These are phyloP conservation scores for Venusia cambrica DNA, from an alignment of 2,888 invertebrate species.

Conservation along the genomic window DNA sequence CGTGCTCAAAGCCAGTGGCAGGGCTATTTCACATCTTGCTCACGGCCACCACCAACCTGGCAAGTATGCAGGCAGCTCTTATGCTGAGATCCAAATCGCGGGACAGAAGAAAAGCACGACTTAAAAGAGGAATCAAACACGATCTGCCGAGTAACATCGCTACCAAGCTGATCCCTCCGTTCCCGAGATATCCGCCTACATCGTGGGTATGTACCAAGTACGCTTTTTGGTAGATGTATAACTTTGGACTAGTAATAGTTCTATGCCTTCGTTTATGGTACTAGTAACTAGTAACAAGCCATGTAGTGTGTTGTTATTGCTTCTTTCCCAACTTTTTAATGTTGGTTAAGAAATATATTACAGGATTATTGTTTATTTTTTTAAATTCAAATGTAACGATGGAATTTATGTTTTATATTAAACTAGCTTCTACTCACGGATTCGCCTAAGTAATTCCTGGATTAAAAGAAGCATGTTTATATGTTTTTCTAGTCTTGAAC, in stretches of 20 bases:
- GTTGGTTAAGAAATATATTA: too few species aligned
- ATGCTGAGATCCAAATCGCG: constrained; percentile 95
- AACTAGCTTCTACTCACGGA: too few species aligned
- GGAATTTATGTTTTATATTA: too few species aligned
- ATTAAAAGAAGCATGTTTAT: too few species aligned
- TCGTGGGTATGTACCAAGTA: constrained; percentile 87
- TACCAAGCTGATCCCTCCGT: constrained; percentile 92
- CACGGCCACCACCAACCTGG: constrained; percentile 77
- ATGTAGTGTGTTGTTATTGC: too few species aligned
- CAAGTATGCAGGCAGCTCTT: constrained; percentile 95
- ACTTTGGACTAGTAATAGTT: constrained; percentile 1
- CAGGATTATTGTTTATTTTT: too few species aligned
- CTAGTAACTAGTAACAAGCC: too few species aligned
- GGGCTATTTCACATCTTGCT: constrained; percentile 47
- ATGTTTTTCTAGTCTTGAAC: too few species aligned
- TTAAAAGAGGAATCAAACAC: constrained; percentile 86
- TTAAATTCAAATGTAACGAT: too few species aligned
- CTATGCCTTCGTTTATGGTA: too few species aligned
- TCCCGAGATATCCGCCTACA: constrained; percentile 92
- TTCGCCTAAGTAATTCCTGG: too few species aligned
- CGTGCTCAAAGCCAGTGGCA: constrained; percentile 39
- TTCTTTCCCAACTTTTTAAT: too few species aligned
- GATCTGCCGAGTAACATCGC: constrained; percentile 94
- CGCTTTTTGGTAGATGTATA: constrained; percentile 24
- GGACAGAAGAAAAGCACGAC: constrained; percentile 89